Evolutionary conservation across 2,888 invertebrate genomes (phyloP), one percentile per base, ranked within the genome.

Genomic region (Caenorhabditis angaria): DNA sequence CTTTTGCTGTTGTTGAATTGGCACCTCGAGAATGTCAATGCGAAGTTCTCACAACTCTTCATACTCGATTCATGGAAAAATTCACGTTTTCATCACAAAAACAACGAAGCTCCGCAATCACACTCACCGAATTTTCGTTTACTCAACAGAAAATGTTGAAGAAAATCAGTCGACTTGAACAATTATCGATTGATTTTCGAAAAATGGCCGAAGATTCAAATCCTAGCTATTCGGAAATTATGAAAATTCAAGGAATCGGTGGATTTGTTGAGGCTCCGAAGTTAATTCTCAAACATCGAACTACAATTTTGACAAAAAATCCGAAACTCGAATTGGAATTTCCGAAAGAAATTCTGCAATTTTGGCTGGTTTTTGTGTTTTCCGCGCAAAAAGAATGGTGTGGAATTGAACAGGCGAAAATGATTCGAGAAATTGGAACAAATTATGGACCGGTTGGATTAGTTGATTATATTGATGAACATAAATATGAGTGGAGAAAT

Each of bases 1-100:
- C 79, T 14, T 81, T 75, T 55, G 79, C 79, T 18, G 66, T 81
- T 32, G 79, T 81, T 3, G 79, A 81, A 47, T 66, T 81, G 68
- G 79, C 77, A 20, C 81, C 81, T 18, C 64, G 74, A 25, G 67
- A 70, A 20, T 81, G 81, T 61, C 60, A 75, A 54, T 81, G 81
- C 54, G 75, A 79, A 62, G 73, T 65, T 8, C 12, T 77, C 12
- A 53, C 69, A 3, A 59, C 70, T 2, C 62, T 79, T 6, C 77
- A 79, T 14, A 54, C 67, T 8, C 25, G 76, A 27, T 79, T 77
- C 51, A 22, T 77, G 20, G 59, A 75, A 14, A 68, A 70, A n/a
- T 79, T 79, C 18, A 18, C 41, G 18, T 12, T 41, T 60, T 71
- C 67, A 50, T 24, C 32, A 41, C 8, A 51, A 53, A 50, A 60